Conservation (phyloP, 2,797 vertebrate species). For the Thamnophis elegans region DNA sequence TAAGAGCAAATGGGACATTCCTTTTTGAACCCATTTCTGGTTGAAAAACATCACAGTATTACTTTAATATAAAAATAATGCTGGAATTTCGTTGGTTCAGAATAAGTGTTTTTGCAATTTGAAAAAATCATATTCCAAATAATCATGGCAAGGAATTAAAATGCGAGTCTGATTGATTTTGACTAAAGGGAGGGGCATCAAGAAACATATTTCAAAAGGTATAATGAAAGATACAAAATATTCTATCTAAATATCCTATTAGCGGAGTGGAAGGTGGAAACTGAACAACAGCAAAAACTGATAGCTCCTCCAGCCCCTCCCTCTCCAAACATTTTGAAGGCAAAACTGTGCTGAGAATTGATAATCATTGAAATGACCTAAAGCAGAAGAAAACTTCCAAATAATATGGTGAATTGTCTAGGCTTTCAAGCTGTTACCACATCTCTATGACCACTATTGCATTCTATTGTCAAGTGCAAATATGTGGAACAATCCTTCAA, state of each 20-base stretch:
- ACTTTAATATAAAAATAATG: background rate
- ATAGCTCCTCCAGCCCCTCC: background rate
- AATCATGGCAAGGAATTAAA: background rate
- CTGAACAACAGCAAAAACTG: background rate
- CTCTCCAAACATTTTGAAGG: background rate
- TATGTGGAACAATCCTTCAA: conserved; percentile 14
- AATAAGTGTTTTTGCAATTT: background rate
- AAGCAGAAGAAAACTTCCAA: background rate
- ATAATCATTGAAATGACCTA: background rate
- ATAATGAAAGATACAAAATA: too few species aligned
- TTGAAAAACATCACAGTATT: background rate
- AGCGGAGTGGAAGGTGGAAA: too few species aligned
- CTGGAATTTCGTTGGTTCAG: background rate
- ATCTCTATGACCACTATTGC: conserved; percentile 57
- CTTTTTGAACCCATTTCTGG: background rate
- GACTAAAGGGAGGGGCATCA: background rate
- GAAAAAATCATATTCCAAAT: background rate
- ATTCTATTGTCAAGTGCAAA: conserved; percentile 29
- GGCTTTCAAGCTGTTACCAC: conserved; percentile 10
- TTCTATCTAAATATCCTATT: background rate
- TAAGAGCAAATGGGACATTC: background rate
- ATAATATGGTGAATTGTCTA: background rate
- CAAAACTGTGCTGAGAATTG: background rate
- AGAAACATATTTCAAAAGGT: background rate
- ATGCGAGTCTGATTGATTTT: background rate